phyloP scores from a whole-genome alignment of 2,113 vertebrate species.

The Clarias batrachus region DNA sequence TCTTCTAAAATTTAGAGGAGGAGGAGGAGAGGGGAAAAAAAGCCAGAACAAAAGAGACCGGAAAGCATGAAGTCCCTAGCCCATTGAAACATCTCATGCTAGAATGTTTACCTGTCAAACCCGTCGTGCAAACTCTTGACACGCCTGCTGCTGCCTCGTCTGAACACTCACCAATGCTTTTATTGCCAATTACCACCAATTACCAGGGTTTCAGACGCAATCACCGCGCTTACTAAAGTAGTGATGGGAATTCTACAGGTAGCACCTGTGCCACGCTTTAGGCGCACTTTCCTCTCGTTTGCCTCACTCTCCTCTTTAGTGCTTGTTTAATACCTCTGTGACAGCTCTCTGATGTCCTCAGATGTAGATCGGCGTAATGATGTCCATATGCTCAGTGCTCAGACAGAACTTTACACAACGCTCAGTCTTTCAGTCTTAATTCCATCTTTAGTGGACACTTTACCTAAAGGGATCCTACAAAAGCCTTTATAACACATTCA shows the following conservation, averaged over 20 bases:
- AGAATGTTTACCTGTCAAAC: constrained; percentile 46
- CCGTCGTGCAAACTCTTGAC: constrained; percentile 41
- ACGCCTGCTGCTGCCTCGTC: constrained; percentile 19
- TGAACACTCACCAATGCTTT: constrained; percentile 50
- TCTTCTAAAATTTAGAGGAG: neutral
- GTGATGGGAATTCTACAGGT: constrained; percentile 61
- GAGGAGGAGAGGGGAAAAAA: neutral
- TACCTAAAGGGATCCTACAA: neutral
- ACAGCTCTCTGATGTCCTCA: constrained; percentile 53
- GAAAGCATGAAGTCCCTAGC: constrained; percentile 29
- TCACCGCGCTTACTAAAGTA: constrained; percentile 64
- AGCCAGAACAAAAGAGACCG: neutral
- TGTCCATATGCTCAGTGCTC: constrained; percentile 63
- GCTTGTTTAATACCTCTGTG: constrained; percentile 42
- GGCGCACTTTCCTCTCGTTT: neutral
- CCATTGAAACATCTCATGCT: constrained; percentile 38
- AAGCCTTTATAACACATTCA: neutral
- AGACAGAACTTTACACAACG: constrained; percentile 7
- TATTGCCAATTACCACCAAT: constrained; percentile 64
- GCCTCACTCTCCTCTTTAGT: constrained; percentile 31
- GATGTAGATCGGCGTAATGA: constrained; percentile 58
- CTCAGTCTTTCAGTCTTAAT: constrained; percentile 5
- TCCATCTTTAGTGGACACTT: neutral
- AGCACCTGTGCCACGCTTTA: constrained; percentile 11
- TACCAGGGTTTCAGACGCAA: constrained; percentile 62